phyloP scores from a whole-genome alignment of 2,113 vertebrate genomes.

The Fulmarus glacialis region DNA sequence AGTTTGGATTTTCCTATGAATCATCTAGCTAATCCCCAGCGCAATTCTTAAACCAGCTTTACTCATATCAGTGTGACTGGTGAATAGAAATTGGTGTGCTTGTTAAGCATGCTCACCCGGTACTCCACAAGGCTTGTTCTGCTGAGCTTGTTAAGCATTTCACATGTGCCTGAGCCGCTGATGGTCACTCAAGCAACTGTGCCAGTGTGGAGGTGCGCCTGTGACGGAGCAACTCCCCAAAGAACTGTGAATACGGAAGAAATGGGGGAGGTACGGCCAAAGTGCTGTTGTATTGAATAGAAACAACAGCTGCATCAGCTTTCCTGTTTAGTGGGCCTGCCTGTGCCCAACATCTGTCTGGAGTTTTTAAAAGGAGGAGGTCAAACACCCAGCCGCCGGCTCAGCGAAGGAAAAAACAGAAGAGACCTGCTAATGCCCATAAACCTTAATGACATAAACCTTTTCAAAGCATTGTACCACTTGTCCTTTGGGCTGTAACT shows the following conservation, averaged over 20 bases:
- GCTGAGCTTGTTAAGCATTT: neutral
- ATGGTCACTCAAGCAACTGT: neutral
- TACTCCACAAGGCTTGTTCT: neutral
- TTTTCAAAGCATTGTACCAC: neutral
- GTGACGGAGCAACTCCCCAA: neutral
- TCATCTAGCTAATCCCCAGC: constrained; percentile 22
- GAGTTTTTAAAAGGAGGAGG: neutral
- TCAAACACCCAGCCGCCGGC: neutral
- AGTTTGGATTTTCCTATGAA: constrained; percentile 50
- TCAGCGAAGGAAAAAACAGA: neutral
- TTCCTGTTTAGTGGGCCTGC: neutral
- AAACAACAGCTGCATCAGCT: neutral
- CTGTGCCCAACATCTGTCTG: neutral
- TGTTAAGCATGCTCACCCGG: neutral
- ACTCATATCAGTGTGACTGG: constrained; percentile 1
- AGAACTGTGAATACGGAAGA: neutral
- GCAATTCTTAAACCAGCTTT: constrained; percentile 15
- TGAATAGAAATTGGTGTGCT: neutral
- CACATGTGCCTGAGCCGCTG: neutral
- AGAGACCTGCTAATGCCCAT: neutral
- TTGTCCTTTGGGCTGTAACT: neutral
- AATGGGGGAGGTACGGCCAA: neutral
- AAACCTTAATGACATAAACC: neutral
- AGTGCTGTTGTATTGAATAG: neutral
- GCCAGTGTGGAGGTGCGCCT: neutral